phyloP scores from a whole-genome alignment of 2,797 vertebrate genomes.

The Etheostoma perlongum region DNA sequence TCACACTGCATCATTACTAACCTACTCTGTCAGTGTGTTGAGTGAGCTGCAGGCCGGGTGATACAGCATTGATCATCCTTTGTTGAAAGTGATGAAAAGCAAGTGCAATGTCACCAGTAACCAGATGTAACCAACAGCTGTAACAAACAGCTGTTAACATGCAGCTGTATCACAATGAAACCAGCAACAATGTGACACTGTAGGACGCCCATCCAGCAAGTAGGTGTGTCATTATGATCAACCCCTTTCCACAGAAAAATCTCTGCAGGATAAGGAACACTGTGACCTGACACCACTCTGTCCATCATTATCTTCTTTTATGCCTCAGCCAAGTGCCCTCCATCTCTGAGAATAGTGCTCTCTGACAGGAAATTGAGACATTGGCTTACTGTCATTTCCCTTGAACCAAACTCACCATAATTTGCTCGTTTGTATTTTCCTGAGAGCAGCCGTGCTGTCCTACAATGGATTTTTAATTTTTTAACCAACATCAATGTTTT shows the following conservation, averaged over 20 bases:
- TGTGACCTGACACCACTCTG: conserved; percentile 48
- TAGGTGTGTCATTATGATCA: conserved; percentile 19
- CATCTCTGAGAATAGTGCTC: conserved; percentile 20
- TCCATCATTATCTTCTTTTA: conserved; percentile 45
- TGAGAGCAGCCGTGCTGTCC: not conserved
- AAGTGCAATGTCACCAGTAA: conserved; percentile 54
- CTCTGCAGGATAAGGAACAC: conserved; percentile 43
- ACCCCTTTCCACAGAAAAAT: conserved; percentile 15
- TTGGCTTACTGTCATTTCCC: conserved; percentile 18
- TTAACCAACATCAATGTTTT: not conserved
- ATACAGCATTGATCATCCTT: conserved; percentile 63
- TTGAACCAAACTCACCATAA: conserved; percentile 3
- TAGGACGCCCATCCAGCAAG: conserved; percentile 8
- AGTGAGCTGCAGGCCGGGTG: conserved; percentile 70
- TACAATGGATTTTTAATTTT: not conserved
- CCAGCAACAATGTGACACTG: conserved; percentile 16
- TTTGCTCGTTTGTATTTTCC: conserved; percentile 5
- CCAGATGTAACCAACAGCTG: conserved; percentile 33
- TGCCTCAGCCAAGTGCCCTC: conserved; percentile 27
- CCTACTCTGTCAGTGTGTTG: conserved; percentile 73
- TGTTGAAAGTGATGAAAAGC: conserved; percentile 36
- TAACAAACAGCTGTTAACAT: not conserved
- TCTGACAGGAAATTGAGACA: conserved; percentile 25
- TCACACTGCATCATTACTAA: conserved; percentile 75
- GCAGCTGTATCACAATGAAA: conserved; percentile 9